Conservation (phyloP, 2,888 invertebrate species). For the Mesorhabditis spiculigera region DNA sequence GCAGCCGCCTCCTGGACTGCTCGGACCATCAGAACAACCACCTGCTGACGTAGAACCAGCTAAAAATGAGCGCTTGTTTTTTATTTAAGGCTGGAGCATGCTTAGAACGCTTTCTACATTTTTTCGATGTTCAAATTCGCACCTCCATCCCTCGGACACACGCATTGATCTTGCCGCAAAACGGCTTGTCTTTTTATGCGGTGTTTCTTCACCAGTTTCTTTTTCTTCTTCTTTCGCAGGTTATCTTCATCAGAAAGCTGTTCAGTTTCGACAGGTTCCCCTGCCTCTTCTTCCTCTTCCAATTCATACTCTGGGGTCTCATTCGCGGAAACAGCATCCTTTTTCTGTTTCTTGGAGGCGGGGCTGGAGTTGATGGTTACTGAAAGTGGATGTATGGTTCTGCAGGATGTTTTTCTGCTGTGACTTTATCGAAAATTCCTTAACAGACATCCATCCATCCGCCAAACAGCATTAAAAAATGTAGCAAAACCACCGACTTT, state of each 20-base stretch:
- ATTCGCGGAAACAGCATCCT: not conserved
- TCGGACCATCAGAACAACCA: not conserved
- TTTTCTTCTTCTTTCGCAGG: not conserved
- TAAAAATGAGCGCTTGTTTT: too few relatives aligned
- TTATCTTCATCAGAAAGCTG: not conserved
- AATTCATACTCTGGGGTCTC: not conserved
- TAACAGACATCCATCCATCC: too few relatives aligned
- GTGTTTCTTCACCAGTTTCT: not conserved
- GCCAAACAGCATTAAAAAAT: too few relatives aligned
- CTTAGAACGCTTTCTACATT: too few relatives aligned
- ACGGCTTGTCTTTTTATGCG: not conserved
- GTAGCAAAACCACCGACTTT: too few relatives aligned
- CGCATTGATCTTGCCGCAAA: slow-evolving; percentile 2
- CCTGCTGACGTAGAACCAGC: not conserved
- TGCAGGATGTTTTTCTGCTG: too few relatives aligned
- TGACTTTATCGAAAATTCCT: too few relatives aligned
- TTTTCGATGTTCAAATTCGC: not conserved
- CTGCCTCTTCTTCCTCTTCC: not conserved
- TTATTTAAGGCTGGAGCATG: too few relatives aligned
- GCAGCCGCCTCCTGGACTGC: too few relatives aligned
- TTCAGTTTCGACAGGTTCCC: not conserved
- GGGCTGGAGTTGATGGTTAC: not conserved
- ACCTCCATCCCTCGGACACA: not conserved
- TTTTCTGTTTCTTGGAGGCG: slow-evolving; percentile 1
- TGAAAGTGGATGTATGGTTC: not conserved